Percentiles rank a stretch among this genome's conserved stretches.
Evolutionary conservation across 2,888 invertebrate species (phyloP).

Genomic region (Perithous albicinctus): DNA sequence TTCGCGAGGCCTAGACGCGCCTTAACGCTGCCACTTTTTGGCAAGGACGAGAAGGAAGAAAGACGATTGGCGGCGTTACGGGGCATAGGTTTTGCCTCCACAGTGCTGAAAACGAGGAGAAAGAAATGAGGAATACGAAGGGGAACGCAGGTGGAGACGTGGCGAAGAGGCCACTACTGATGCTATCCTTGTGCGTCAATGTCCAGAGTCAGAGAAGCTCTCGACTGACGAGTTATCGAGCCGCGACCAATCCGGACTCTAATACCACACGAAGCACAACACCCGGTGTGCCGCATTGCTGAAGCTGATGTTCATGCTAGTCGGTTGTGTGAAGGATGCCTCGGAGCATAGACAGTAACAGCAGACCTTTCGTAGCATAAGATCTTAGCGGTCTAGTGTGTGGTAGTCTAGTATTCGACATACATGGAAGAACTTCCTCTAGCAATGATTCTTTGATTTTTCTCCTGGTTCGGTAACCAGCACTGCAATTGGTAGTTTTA

Average conservation of each 20-base stretch:
- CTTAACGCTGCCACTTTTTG: slow-evolving; percentile 48
- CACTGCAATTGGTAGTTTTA: background rate
- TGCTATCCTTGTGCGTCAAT: slow-evolving; percentile 56
- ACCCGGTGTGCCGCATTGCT: slow-evolving; percentile 9
- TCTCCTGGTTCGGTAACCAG: background rate
- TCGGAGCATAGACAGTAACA: slow-evolving; percentile 9
- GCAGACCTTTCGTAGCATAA: slow-evolving; percentile 10
- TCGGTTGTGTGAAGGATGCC: slow-evolving; percentile 22
- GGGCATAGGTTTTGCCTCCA: slow-evolving; percentile 3
- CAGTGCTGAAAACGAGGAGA: background rate
- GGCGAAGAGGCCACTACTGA: slow-evolving; percentile 22
- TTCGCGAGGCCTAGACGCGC: slow-evolving; percentile 24
- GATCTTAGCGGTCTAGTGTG: background rate
- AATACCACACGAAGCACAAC: slow-evolving; percentile 64
- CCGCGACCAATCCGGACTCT: slow-evolving; percentile 72
- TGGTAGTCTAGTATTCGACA: background rate
- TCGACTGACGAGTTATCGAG: slow-evolving; percentile 74
- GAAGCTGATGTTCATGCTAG: slow-evolving; percentile 27
- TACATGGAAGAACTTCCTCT: background rate
- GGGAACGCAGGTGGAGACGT: slow-evolving; percentile 7
- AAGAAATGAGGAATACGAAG: slow-evolving; percentile 39
- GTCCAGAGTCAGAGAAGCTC: slow-evolving; percentile 69
- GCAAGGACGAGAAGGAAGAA: slow-evolving; percentile 18
- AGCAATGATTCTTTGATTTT: slow-evolving; percentile 16
- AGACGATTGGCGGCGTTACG: slow-evolving; percentile 16